Conservation (phyloP, 2,113 vertebrate genomes). For the Bostrychus sinensis region DNA sequence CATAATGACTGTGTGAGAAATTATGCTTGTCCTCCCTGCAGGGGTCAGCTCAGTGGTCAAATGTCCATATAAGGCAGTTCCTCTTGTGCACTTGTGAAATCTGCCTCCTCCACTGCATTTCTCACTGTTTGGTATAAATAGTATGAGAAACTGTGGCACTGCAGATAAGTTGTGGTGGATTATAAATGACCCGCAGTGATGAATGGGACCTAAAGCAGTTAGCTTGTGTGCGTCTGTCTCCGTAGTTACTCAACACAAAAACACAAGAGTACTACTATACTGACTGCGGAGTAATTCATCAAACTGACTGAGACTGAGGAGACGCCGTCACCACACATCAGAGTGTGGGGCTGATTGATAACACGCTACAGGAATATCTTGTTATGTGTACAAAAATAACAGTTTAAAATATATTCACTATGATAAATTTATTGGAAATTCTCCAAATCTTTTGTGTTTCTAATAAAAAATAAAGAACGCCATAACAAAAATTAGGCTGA, state of each 20-base stretch:
- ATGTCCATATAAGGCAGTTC: slow-evolving; percentile 7
- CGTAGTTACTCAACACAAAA: slow-evolving; percentile 27
- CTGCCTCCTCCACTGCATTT: neutral
- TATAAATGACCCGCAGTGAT: slow-evolving; percentile 16
- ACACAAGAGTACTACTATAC: slow-evolving; percentile 28
- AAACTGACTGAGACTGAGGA: too few relatives aligned
- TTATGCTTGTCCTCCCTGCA: slow-evolving; percentile 6
- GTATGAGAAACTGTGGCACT: neutral
- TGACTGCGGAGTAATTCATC: slow-evolving; percentile 15
- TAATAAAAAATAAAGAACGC: too few relatives aligned
- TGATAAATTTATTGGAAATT: too few relatives aligned
- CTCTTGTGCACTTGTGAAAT: neutral
- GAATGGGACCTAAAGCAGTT: slow-evolving; percentile 18
- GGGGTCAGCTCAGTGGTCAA: slow-evolving; percentile 6
- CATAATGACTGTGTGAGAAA: too few relatives aligned
- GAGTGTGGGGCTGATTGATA: neutral
- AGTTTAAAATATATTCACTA: too few relatives aligned
- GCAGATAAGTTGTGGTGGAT: neutral
- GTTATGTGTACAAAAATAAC: too few relatives aligned
- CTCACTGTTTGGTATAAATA: neutral
- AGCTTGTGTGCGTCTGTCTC: slow-evolving; percentile 30
- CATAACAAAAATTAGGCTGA: too few relatives aligned
- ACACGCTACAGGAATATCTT: neutral
- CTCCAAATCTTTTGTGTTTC: neutral
- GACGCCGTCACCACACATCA: neutral